Percentiles rank a stretch among this genome's conserved stretches.
Conservation (phyloP, 2,113 vertebrate species). For the Narcine bancroftii region DNA sequence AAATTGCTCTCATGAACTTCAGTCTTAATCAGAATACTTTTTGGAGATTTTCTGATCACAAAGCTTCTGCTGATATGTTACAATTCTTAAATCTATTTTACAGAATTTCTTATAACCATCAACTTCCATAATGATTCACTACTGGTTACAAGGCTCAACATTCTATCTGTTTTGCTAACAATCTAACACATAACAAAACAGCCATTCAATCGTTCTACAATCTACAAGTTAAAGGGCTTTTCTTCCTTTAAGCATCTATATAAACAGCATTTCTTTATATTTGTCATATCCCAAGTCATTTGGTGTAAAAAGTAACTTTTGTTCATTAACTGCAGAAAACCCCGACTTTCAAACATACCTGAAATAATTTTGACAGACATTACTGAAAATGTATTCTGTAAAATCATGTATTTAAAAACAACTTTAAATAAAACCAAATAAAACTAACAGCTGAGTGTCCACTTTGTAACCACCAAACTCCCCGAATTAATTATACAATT, state of each 20-base stretch:
- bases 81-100: constrained; percentile 48
- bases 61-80: constrained; percentile 62
- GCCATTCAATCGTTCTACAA: neutral
- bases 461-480: constrained; percentile 48
- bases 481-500: constrained; percentile 46
- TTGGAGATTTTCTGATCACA: constrained; percentile 71
- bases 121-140: constrained; percentile 58
- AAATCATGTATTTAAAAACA: constrained; percentile 27
- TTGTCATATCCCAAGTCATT: neutral
- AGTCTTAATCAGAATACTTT: constrained; percentile 71
- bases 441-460: constrained; percentile 54
- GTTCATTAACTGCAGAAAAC: neutral
- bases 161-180: constrained; percentile 63
- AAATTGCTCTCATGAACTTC: constrained; percentile 47
- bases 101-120: constrained; percentile 55
- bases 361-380: constrained; percentile 23
- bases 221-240: constrained; percentile 1
- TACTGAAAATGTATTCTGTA: constrained; percentile 33
- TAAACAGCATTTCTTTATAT: neutral
- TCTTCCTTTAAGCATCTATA: constrained; percentile 16
- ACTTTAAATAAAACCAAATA: constrained; percentile 72
- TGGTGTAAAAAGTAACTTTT: constrained; percentile 23
- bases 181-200: constrained; percentile 57
- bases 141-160: constrained; percentile 56
- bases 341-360: neutral